A percentile compares a stretch with the other conserved stretches of the same genome.
phyloP scores from a whole-genome alignment of 2,113 vertebrate species.

The Periophthalmus modestus region DNA sequence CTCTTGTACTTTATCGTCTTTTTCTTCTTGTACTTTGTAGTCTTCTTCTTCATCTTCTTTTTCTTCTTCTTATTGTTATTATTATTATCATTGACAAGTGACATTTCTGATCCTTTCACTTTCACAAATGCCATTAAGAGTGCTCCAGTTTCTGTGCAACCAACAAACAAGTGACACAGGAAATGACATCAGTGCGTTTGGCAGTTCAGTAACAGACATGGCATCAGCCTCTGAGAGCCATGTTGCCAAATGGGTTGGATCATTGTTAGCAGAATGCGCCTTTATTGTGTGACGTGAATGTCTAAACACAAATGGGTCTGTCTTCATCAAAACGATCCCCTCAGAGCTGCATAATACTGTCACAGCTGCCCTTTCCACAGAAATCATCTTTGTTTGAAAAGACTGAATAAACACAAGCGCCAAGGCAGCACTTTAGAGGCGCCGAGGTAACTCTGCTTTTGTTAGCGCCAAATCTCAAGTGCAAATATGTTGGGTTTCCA shows the following conservation, averaged over 20 bases:
- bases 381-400: conserved; percentile 13
- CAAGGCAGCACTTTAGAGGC: background rate
- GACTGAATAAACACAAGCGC: conserved; percentile 1
- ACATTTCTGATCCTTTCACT: background rate
- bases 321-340: conserved; percentile 10
- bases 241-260: background rate
- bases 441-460: conserved; percentile 7
- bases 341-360: conserved; percentile 1
- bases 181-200: background rate
- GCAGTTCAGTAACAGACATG: background rate
- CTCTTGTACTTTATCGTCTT: too few species aligned
- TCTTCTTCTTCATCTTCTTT: too few species aligned
- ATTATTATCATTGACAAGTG: background rate
- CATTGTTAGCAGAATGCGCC: background rate
- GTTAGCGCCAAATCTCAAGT: conserved; percentile 2
- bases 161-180: background rate
- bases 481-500: conserved; percentile 4
- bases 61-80: too few species aligned
- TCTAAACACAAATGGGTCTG: conserved; percentile 3
- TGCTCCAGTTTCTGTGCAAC: conserved; percentile 6
- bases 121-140: background rate
- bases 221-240: background rate
- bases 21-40: too few species aligned
- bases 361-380: conserved; percentile 12
- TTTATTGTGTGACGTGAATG: background rate